These are phyloP conservation scores for Sylvicola fuscatus DNA, from an alignment of 2,888 invertebrate genomes.

Conservation along the genomic window DNA sequence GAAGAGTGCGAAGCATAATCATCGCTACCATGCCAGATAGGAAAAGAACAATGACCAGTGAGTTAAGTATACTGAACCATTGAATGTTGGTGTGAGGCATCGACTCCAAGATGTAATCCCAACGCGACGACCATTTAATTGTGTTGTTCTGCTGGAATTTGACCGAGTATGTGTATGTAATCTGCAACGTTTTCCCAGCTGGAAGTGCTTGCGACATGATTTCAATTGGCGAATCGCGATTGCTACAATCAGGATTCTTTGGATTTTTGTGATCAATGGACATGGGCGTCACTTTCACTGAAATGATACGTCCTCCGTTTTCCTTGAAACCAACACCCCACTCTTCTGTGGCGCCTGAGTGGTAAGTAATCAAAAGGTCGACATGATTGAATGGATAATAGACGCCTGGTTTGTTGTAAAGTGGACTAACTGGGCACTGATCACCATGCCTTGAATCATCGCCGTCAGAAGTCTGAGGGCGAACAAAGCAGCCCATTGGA, in stretches of 20 bases:
- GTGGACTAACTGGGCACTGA: constrained; percentile 31
- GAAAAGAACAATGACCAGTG: constrained; percentile 89
- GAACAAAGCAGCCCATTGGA: constrained; percentile 89
- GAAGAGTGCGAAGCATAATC: constrained; percentile 90
- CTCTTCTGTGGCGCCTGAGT: constrained; percentile 70
- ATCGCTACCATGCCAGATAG: constrained; percentile 99
- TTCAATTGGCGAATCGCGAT: constrained; percentile 43
- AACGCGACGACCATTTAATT: constrained; percentile 95
- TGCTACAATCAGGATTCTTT: constrained; percentile 28
- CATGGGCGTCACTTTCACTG: constrained; percentile 45
- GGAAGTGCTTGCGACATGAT: constrained; percentile 37
- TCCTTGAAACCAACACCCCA: constrained; percentile 64
- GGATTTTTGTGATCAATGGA: constrained; percentile 33
- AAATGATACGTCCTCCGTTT: constrained; percentile 73
- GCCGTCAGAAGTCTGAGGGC: constrained; percentile 21
- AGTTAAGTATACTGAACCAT: constrained; percentile 98
- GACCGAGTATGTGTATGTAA: constrained; percentile 77
- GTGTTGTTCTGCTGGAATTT: constrained; percentile 57
- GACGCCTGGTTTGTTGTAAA: constrained; percentile 41
- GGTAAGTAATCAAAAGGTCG: constrained; percentile 81
- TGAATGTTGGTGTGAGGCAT: constrained; percentile 98
- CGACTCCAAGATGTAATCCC: constrained; percentile 98
- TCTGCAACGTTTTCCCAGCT: constrained; percentile 30
- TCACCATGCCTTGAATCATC: neutral
- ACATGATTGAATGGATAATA: constrained; percentile 96